Conservation (phyloP, 2,797 vertebrate species). For the Mallotus villosus region DNA sequence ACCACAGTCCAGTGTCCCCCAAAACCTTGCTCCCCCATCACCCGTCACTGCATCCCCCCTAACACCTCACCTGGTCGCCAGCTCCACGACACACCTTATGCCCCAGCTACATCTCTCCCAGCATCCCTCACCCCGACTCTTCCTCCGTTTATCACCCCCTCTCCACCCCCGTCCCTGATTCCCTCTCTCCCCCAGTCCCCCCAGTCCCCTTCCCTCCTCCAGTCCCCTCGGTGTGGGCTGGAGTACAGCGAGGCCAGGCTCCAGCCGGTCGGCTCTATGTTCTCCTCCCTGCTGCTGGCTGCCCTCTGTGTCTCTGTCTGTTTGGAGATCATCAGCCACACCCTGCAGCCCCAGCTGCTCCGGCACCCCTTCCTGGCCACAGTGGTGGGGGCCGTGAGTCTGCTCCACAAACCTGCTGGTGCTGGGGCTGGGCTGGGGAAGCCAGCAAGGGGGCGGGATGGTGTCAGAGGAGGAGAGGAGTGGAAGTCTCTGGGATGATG, state of each 20-base stretch:
- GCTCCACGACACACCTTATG: not conserved
- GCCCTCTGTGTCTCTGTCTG: slow-evolving; percentile 70
- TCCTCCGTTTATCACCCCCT: too few species aligned
- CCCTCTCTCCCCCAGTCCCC: not conserved
- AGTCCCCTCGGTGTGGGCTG: slow-evolving; percentile 20
- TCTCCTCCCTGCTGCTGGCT: slow-evolving; percentile 69
- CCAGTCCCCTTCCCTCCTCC: not conserved
- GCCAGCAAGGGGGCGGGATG: not conserved
- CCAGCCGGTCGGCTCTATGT: slow-evolving; percentile 58
- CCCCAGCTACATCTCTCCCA: too few species aligned
- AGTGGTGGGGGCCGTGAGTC: slow-evolving; percentile 51
- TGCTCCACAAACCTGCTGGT: slow-evolving; percentile 68
- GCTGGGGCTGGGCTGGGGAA: slow-evolving; percentile 50
- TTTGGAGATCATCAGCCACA: slow-evolving; percentile 66
- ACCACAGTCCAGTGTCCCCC: not conserved
- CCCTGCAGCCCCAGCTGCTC: slow-evolving; percentile 59
- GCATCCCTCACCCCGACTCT: too few species aligned
- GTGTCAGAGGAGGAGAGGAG: not conserved
- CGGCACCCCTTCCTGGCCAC: slow-evolving; percentile 64
- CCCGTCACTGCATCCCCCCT: not conserved
- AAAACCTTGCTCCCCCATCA: not conserved
- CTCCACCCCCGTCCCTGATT: not conserved
- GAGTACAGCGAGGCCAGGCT: slow-evolving; percentile 51
- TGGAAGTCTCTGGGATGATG: slow-evolving; percentile 27
- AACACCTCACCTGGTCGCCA: not conserved